Percentiles rank a stretch among this genome's conserved stretches.
phyloP scores from a whole-genome alignment of 2,113 vertebrate species.

The Meles meles region DNA sequence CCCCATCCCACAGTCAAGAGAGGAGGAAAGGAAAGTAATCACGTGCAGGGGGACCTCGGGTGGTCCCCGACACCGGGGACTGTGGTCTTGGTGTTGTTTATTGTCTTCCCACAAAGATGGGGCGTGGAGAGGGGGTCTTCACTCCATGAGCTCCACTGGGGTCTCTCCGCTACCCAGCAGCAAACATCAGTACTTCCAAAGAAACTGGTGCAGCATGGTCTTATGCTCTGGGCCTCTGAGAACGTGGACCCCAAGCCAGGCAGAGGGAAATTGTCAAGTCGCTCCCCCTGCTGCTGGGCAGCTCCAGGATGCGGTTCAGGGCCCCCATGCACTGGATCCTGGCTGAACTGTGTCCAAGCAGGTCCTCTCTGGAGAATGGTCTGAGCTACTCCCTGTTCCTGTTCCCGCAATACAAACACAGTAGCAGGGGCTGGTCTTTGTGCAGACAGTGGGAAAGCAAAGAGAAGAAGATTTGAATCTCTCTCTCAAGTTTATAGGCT shows the following conservation, averaged over 20 bases:
- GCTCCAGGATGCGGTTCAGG: background rate
- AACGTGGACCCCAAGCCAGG: background rate
- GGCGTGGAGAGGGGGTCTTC: no score
- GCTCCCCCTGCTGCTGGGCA: background rate
- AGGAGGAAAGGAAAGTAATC: background rate
- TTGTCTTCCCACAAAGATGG: background rate
- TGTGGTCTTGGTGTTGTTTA: fast-evolving
- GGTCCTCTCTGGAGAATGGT: fast-evolving
- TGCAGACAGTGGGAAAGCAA: background rate
- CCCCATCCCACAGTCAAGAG: fast-evolving
- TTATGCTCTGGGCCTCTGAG: fast-evolving
- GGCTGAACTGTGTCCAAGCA: background rate
- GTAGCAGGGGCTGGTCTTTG: fast-evolving
- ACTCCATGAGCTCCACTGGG: fast-evolving
- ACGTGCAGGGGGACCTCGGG: fast-evolving
- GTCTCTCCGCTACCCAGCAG: no score
- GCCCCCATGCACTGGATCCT: background rate
- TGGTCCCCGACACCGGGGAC: background rate
- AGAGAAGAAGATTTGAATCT: fast-evolving
- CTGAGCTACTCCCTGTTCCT: background rate
- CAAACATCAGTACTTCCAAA: background rate
- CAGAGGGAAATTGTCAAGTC: background rate
- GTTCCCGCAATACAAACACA: fast-evolving
- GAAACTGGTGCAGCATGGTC: fast-evolving
- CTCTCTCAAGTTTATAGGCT: fast-evolving